phyloP scores from a whole-genome alignment of 2,113 vertebrate genomes.

The Periophthalmodon schlosseri region DNA sequence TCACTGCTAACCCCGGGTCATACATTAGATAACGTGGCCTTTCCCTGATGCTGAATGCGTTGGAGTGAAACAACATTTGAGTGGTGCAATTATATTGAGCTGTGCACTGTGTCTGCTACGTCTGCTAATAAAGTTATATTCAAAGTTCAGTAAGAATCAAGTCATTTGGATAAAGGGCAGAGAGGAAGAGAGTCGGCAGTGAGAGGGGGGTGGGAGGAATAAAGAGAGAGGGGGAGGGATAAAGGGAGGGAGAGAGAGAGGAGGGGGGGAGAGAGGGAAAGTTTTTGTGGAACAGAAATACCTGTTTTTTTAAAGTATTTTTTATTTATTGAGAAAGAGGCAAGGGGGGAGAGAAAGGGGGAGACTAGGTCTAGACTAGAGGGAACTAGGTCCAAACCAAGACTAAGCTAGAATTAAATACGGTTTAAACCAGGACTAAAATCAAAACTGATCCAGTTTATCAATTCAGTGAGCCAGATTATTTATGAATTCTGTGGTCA shows the following conservation, averaged over 20 bases:
- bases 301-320: too few species aligned
- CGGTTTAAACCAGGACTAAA: too few species aligned
- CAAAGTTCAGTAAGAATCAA: conserved; percentile 73
- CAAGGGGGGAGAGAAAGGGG: too few species aligned
- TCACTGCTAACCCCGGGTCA: conserved; percentile 50
- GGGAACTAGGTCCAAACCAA: too few species aligned
- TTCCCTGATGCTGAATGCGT: conserved; percentile 60
- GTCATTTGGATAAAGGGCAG: conserved; percentile 66
- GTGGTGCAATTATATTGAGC: conserved; percentile 64
- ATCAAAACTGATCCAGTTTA: too few species aligned
- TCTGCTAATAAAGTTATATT: conserved; percentile 74
- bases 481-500: too few species aligned
- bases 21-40: conserved; percentile 62
- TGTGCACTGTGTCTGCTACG: conserved; percentile 36
- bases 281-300: too few species aligned
- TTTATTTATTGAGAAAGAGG: too few species aligned
- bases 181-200: conserved; percentile 18
- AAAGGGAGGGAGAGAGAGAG: conserved; percentile 15
- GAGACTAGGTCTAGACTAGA: too few species aligned
- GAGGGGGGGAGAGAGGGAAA: neutral
- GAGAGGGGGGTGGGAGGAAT: conserved; percentile 29
- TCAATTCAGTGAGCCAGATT: too few species aligned
- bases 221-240: conserved; percentile 7
- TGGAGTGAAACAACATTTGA: conserved; percentile 70
- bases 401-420: too few species aligned